Conservation (phyloP, 1,140 invertebrate species). For the Mesaphorura yosii region DNA sequence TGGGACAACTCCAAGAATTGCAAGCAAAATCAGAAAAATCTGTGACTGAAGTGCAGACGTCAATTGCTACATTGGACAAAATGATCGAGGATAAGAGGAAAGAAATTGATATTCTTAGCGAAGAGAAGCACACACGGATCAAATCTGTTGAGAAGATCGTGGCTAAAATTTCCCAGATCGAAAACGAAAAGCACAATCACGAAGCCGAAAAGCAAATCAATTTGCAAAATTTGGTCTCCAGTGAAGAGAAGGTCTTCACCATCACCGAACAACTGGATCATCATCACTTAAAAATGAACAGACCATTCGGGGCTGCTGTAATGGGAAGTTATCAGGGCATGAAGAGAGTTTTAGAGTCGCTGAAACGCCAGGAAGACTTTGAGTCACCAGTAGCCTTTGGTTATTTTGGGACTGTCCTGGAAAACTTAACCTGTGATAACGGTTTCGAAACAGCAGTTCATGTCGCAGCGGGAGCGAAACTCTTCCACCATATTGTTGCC, state of each 20-base stretch:
- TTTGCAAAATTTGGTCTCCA: too few relatives aligned
- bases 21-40: too few relatives aligned
- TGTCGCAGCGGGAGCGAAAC: slow-evolving; percentile 6
- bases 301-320: neutral
- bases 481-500: slow-evolving; percentile 20
- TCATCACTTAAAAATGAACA: neutral
- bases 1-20: too few relatives aligned
- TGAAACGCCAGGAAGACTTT: neutral
- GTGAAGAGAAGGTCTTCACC: neutral
- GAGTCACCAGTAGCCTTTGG: neutral
- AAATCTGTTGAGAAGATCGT: too few relatives aligned
- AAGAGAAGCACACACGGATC: too few relatives aligned
- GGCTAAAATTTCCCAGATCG: too few relatives aligned
- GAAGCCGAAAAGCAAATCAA: too few relatives aligned
- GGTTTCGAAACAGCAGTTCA: slow-evolving; percentile 13
- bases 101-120: too few relatives aligned
- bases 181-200: too few relatives aligned
- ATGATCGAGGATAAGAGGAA: too few relatives aligned
- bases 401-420: slow-evolving; percentile 16
- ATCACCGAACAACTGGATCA: neutral
- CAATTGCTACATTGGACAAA: too few relatives aligned
- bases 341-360: slow-evolving; percentile 4
- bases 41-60: too few relatives aligned
- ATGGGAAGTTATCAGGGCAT: neutral
- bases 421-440: slow-evolving; percentile 11